Evolutionary conservation across 1,140 invertebrate genomes (phyloP).

Genomic region (Temnothorax curvispinosus): DNA sequence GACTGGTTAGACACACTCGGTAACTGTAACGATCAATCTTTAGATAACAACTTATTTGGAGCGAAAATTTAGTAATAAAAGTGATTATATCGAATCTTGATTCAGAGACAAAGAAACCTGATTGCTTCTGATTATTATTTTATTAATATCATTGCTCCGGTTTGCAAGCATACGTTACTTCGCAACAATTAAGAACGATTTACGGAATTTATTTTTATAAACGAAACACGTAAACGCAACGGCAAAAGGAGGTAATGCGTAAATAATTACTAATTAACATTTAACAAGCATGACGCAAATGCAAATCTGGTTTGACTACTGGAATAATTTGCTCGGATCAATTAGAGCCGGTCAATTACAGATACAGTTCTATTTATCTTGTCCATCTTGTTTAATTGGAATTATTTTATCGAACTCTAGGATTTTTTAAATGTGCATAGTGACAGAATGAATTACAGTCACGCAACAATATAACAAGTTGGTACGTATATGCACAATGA

Average conservation of each 20-base stretch:
- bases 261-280: slow-evolving; percentile 20
- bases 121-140: slow-evolving; percentile 5
- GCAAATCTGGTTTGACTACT: slow-evolving; percentile 17
- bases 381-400: neutral
- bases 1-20: neutral
- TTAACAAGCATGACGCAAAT: slow-evolving; percentile 6
- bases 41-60: slow-evolving; percentile 48
- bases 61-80: slow-evolving; percentile 33
- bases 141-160: neutral
- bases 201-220: neutral
- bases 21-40: slow-evolving; percentile 55
- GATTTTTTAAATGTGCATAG: neutral
- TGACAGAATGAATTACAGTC: slow-evolving; percentile 22
- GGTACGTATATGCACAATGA: slow-evolving; percentile 5
- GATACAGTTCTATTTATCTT: neutral
- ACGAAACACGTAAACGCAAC: neutral
- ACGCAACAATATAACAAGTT: slow-evolving; percentile 17
- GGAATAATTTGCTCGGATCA: slow-evolving; percentile 25
- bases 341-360: slow-evolving; percentile 1
- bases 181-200: neutral
- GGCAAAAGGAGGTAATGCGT: neutral
- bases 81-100: neutral
- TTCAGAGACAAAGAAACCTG: neutral
- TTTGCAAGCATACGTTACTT: neutral
- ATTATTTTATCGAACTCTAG: slow-evolving; percentile 21